phyloP scores from a whole-genome alignment of 37 sponge, comb jelly and placozoan species.

The Cladorhizidae sp. region DNA sequence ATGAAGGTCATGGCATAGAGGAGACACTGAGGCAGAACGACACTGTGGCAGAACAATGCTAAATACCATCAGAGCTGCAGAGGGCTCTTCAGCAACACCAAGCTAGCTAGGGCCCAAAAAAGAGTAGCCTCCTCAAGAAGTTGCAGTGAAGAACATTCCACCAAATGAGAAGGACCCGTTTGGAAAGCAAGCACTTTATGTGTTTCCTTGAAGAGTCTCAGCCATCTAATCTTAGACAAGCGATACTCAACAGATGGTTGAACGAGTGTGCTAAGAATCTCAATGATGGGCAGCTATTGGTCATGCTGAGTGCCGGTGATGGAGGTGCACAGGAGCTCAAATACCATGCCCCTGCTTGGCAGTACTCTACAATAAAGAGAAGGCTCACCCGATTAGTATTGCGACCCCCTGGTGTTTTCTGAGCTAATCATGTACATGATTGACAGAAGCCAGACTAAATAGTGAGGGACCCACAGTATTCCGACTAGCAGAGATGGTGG shows the following conservation, averaged over 20 bases:
- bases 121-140: not conserved
- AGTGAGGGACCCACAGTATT: not conserved
- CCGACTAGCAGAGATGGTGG: not conserved
- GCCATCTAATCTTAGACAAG: too few relatives aligned
- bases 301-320: conserved; percentile 16
- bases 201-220: too few relatives aligned
- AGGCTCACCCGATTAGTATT: not conserved
- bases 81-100: not conserved
- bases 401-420: conserved; percentile 9
- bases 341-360: conserved; percentile 28
- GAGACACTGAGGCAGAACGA: too few relatives aligned
- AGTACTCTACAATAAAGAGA: conserved; percentile 17
- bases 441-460: not conserved
- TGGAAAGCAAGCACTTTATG: too few relatives aligned
- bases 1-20: conserved; percentile 36
- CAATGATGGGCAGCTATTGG: not conserved
- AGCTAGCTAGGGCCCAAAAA: not conserved
- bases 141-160: not conserved
- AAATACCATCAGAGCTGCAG: not conserved
- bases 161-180: too few relatives aligned
- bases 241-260: conserved; percentile 12
- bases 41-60: conserved; percentile 17
- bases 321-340: too few relatives aligned
- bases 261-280: conserved; percentile 11
- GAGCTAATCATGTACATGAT: conserved; percentile 11